Conservation (phyloP, 37 sponge, comb jelly and placozoan genomes). For the Crambe crambe region DNA sequence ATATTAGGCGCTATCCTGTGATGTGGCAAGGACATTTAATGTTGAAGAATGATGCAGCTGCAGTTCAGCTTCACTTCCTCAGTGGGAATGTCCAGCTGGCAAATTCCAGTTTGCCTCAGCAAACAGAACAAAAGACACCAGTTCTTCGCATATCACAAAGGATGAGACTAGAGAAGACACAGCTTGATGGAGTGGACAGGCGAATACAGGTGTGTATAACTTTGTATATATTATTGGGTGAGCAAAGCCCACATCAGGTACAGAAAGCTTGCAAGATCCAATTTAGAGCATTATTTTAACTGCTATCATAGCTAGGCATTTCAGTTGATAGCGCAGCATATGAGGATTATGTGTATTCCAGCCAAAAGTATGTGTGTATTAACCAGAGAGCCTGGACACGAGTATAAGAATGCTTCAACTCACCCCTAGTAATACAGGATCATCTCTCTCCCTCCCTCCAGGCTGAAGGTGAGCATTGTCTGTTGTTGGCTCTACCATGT, state of each 20-base stretch:
- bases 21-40: slow-evolving; percentile 97
- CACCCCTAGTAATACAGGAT: too few relatives aligned
- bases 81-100: slow-evolving; percentile 82
- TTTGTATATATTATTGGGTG: neutral
- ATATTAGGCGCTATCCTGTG: slow-evolving; percentile 80
- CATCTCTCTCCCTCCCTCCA: too few relatives aligned
- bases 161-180: slow-evolving; percentile 92
- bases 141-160: slow-evolving; percentile 84
- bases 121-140: slow-evolving; percentile 44
- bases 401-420: too few relatives aligned
- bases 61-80: slow-evolving; percentile 96
- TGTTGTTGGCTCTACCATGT: slow-evolving; percentile 95
- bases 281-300: too few relatives aligned
- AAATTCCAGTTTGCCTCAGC: slow-evolving; percentile 73
- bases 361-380: too few relatives aligned
- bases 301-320: too few relatives aligned
- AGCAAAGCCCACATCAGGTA: too few relatives aligned
- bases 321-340: too few relatives aligned
- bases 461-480: slow-evolving; percentile 83
- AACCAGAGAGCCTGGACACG: too few relatives aligned
- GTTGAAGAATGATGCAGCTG: slow-evolving; percentile 95
- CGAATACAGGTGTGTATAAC: slow-evolving; percentile 89
- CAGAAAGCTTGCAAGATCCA: too few relatives aligned
- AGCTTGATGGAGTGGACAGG: slow-evolving; percentile 92
- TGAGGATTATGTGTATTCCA: too few relatives aligned